Conservation (phyloP, 1,140 invertebrate genomes). For the Saccostrea echinata region DNA sequence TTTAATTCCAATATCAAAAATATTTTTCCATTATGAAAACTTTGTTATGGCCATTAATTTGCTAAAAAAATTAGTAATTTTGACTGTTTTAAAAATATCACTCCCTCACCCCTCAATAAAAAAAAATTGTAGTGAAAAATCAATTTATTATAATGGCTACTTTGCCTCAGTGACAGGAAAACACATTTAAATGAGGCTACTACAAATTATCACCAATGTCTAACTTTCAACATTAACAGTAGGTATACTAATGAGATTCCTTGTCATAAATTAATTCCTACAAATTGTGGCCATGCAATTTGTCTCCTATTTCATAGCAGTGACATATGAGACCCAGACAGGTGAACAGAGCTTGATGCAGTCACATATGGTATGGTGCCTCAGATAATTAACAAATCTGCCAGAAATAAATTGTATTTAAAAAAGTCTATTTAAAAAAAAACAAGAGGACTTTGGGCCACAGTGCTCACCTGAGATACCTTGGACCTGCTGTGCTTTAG, state of each 20-base stretch:
- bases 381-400: not conserved
- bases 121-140: too few species aligned
- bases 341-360: not conserved
- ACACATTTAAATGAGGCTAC: constrained; percentile 2
- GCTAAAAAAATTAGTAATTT: not conserved
- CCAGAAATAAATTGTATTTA: not conserved
- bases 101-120: too few species aligned
- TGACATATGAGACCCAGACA: constrained; percentile 2
- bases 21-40: too few species aligned
- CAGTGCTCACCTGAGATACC: too few species aligned
- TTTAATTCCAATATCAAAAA: not conserved
- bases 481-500: too few species aligned
- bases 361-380: not conserved
- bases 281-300: constrained; percentile 4
- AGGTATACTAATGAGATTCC: not conserved
- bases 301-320: not conserved
- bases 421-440: not conserved
- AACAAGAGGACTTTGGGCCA: too few species aligned
- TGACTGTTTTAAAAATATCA: too few species aligned
- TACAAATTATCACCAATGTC: constrained; percentile 2
- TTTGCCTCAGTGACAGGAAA: not conserved
- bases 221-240: not conserved
- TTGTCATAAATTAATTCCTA: constrained; percentile 17
- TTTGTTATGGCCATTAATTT: not conserved
- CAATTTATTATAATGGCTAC: not conserved